Base-by-base conservation (phyloP, 2,888 invertebrate species). In the Scaptomyza reducta region DNA sequence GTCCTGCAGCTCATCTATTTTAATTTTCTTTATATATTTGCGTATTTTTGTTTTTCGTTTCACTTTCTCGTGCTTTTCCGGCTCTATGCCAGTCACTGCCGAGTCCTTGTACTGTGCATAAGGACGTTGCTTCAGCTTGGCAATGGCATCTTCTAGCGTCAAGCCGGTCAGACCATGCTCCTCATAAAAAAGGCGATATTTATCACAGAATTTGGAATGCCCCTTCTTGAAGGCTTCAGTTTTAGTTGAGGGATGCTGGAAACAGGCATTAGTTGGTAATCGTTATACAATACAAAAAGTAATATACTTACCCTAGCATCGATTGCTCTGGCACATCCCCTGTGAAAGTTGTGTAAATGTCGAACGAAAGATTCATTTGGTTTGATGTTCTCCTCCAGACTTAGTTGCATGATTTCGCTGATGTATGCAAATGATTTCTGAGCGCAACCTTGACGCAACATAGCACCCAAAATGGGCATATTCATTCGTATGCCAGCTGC, bases 401-500 rank as follows among this genome's bases (percentile, higher is more conserved):
- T 93, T 42, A 94, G 91, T 77, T 95, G 93, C 93, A 97, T 93
- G 25, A 97, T 92, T 87, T 94, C 93, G 14, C 94, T 89, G 22
- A 97, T 92, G 90, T 96, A 97, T 1, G 91, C 89, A 90, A 96
- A 96, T 59, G 95, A 92, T 61, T 89, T 92, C 22, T 92, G 91
- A 5, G 90, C 89, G 76, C 94, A 94, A 2, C 95, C 97, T 82
- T 95, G 94, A 13, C 92, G 92, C 31, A 97, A 77, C 91, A 98
- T 93, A 25, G 95, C 94, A 13, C 96, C 96, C 50, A 97, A 91
- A 70, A 98, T 96, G 91, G 95, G 94, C 54, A 94, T 92, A 89
- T 97, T 97, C 42, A 95, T 91, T 82, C 96, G 93, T 54, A 95
- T 93, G 62, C 94, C 93, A 66, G 94, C 93, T 47, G 93, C 92